Evolutionary conservation across 1,140 invertebrate genomes (phyloP).

Genomic region (Acromyrmex heyeri): DNA sequence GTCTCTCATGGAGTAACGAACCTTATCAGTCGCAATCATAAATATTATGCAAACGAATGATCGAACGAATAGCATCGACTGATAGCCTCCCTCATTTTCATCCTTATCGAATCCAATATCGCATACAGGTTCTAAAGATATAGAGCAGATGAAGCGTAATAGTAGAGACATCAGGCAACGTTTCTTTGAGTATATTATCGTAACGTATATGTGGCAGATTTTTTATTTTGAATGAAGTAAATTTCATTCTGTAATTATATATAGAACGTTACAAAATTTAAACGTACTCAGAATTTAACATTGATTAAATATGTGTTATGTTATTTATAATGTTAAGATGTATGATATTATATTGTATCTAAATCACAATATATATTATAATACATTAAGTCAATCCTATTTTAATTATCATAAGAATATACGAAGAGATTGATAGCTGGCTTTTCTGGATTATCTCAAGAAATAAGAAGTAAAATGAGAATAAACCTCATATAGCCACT

Average conservation of each 20-base stretch:
- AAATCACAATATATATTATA: not conserved
- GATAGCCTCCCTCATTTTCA: not conserved
- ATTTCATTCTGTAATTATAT: not conserved
- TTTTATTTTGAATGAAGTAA: not conserved
- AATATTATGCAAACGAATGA: constrained; percentile 73
- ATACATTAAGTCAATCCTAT: not conserved
- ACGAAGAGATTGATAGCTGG: not conserved
- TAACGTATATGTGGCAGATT: not conserved
- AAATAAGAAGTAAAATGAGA: constrained; percentile 2
- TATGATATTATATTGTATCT: not conserved
- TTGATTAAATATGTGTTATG: not conserved
- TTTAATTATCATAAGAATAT: not conserved
- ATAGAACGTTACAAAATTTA: not conserved
- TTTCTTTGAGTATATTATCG: not conserved
- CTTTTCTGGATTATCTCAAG: constrained; percentile 13
- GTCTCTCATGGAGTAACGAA: not conserved
- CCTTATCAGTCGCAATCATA: constrained; percentile 65
- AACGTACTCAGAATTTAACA: not conserved
- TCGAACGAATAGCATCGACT: not conserved
- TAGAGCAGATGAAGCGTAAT: not conserved
- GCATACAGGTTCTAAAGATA: constrained; percentile 14
- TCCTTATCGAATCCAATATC: constrained; percentile 47
- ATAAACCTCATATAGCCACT: constrained; percentile 10
- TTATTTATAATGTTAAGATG: not conserved
- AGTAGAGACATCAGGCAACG: not conserved